phyloP scores from a whole-genome alignment of 2,888 invertebrate genomes.

The Synanthedon vespiformis region DNA sequence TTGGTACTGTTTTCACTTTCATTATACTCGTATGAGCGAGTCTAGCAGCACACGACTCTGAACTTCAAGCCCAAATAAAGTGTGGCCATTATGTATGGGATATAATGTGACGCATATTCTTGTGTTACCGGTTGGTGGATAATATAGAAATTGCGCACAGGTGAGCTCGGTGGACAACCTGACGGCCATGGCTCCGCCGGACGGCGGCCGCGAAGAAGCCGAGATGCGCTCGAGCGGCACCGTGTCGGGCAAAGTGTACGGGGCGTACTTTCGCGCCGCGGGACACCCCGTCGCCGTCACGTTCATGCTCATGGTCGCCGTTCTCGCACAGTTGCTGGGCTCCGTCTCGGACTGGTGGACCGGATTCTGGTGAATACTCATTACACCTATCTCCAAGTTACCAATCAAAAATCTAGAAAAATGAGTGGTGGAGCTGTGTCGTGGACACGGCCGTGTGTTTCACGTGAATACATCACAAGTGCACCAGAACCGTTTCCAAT shows the following conservation, averaged over 20 bases:
- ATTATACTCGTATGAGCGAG: constrained; percentile 83
- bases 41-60: constrained; percentile 78
- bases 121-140: too few relatives aligned
- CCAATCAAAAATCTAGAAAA: too few relatives aligned
- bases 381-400: too few relatives aligned
- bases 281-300: constrained; percentile 74
- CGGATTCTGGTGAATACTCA: constrained; percentile 74
- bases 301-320: constrained; percentile 72
- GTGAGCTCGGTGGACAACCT: constrained; percentile 71
- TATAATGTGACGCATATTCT: constrained; percentile 78
- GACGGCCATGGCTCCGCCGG: constrained; percentile 60
- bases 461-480: too few relatives aligned
- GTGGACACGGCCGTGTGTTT: too few relatives aligned
- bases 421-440: too few relatives aligned
- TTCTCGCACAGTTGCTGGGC: constrained; percentile 76
- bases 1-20: constrained; percentile 60
- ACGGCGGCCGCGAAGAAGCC: constrained; percentile 61
- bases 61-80: constrained; percentile 87
- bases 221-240: constrained; percentile 74
- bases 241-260: constrained; percentile 73
- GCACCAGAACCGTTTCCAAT: too few relatives aligned
- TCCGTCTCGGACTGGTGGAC: constrained; percentile 85
- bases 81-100: constrained; percentile 86
- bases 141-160: constrained; percentile 17
- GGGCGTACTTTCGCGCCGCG: constrained; percentile 77